Conservation (phyloP, 2,888 invertebrate genomes). For the Theretra japonica region DNA sequence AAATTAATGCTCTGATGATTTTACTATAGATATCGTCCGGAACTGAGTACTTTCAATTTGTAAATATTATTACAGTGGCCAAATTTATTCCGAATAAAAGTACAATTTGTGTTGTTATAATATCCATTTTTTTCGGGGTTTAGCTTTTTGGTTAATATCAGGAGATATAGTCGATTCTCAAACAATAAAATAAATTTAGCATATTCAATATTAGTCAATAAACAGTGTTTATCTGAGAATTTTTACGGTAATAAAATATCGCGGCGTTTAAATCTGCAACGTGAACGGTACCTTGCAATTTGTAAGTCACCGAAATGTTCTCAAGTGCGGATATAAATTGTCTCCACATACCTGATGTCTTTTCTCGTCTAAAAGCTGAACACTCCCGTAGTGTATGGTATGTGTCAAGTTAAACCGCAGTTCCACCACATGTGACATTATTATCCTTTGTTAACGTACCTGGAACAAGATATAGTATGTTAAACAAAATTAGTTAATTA, state of each 20-base stretch:
- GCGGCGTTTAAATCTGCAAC: background rate
- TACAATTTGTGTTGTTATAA: no score
- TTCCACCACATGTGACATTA: background rate
- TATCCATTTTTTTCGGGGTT: no score
- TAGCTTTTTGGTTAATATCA: no score
- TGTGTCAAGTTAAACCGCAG: background rate
- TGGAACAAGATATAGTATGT: background rate
- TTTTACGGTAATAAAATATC: background rate
- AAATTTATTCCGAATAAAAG: no score
- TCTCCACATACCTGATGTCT: slow-evolving; percentile 17
- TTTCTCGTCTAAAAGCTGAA: slow-evolving; percentile 5
- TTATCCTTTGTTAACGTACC: background rate
- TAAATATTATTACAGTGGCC: no score
- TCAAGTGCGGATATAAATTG: slow-evolving; percentile 21
- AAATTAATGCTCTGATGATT: no score
- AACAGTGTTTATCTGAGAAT: background rate
- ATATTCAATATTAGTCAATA: background rate
- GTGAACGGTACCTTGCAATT: background rate
- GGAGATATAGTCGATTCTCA: no score
- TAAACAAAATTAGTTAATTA: background rate
- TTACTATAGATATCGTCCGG: no score
- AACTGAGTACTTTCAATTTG: no score
- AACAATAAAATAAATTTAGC: background rate
- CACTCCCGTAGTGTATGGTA: no score
- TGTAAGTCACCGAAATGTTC: background rate